These are phyloP conservation scores for Eurystomus glaucurus DNA, from an alignment of 2,797 vertebrate genomes.

Conservation along the genomic window DNA sequence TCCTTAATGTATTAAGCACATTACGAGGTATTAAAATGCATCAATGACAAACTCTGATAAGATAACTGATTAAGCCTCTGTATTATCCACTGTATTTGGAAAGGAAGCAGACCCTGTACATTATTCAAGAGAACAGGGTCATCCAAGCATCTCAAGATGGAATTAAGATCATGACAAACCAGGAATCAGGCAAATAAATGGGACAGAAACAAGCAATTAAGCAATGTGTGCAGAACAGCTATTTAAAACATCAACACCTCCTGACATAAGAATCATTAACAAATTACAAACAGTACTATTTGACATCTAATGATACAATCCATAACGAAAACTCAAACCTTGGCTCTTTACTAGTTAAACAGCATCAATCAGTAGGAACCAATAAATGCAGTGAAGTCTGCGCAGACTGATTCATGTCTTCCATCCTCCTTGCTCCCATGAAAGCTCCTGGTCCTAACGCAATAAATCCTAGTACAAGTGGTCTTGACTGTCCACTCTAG, in stretches of 20 bases:
- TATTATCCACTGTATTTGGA: background rate
- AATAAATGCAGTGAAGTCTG: background rate
- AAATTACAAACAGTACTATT: background rate
- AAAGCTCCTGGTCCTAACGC: background rate
- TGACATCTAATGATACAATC: no score
- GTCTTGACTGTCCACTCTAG: background rate
- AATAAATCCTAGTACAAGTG: background rate
- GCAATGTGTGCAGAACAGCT: background rate
- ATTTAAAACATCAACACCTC: background rate
- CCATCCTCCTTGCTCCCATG: rapidly evolving
- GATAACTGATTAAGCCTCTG: background rate
- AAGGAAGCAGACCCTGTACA: background rate
- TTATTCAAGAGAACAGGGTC: background rate
- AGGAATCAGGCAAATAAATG: background rate
- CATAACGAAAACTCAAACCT: background rate
- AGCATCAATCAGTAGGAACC: background rate
- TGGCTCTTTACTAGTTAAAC: background rate
- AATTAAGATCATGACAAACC: background rate
- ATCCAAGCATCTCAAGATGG: background rate
- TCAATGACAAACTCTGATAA: background rate
- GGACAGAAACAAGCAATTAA: background rate
- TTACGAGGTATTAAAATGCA: background rate
- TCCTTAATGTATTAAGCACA: background rate
- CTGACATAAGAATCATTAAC: background rate
- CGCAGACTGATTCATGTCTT: background rate